Conservation (phyloP, 2,888 invertebrate genomes). For the Linnaemya vulpina region DNA sequence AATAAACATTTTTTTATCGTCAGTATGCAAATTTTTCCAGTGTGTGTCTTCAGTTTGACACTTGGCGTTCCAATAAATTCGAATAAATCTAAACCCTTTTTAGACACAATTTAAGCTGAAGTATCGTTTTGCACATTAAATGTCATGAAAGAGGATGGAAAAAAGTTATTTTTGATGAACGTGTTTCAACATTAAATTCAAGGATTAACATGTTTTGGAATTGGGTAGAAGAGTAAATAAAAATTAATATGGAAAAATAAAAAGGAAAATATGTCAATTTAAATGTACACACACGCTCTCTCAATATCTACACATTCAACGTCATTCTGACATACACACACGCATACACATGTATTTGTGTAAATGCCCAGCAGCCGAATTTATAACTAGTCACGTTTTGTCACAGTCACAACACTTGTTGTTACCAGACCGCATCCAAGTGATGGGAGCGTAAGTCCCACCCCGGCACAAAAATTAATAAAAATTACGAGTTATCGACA, state of each 20-base stretch:
- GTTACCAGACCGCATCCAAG: too few relatives aligned
- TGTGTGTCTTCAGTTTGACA: not conserved
- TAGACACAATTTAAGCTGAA: not conserved
- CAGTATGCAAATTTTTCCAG: not conserved
- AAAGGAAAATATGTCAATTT: constrained; percentile 8
- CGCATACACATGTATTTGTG: not conserved
- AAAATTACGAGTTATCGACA: too few relatives aligned
- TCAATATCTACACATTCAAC: not conserved
- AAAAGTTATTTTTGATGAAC: constrained; percentile 57
- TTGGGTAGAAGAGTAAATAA: not conserved
- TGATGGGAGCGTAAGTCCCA: too few relatives aligned
- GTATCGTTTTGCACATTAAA: not conserved
- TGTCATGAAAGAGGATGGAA: not conserved
- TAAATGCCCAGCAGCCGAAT: not conserved
- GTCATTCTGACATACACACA: not conserved
- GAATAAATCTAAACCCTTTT: constrained; percentile 9
- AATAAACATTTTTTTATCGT: constrained; percentile 6
- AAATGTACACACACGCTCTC: constrained; percentile 34
- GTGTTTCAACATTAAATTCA: constrained; percentile 66
- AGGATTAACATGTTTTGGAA: constrained; percentile 61
- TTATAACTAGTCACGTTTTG: too few relatives aligned
- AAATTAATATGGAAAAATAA: constrained; percentile 1
- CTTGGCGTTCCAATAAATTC: not conserved
- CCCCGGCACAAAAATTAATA: too few relatives aligned
- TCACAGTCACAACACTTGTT: too few relatives aligned